These are phyloP conservation scores for Geodia barretti DNA, from an alignment of 37 sponge, comb jelly and placozoan genomes.

Conservation along the genomic window DNA sequence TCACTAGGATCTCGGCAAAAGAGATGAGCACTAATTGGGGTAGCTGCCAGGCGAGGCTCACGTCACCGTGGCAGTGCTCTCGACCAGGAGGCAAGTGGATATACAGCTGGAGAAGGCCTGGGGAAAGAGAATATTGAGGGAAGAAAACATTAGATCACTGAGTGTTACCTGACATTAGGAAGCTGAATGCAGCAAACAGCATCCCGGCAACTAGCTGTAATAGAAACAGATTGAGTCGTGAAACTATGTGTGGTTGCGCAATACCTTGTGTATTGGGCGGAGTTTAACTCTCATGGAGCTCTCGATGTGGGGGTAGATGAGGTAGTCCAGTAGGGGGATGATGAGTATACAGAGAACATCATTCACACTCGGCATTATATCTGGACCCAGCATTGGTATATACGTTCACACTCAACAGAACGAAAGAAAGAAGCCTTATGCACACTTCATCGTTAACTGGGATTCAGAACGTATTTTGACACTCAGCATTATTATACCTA, in stretches of 20 bases:
- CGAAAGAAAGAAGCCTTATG: not conserved
- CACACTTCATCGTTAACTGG: not conserved
- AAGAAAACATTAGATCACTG: not conserved
- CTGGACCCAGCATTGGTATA: no score
- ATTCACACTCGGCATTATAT: constrained; percentile 79
- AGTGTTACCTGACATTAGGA: constrained; percentile 62
- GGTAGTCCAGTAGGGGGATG: constrained; percentile 67
- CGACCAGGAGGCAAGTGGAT: constrained; percentile 10
- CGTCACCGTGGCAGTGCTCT: constrained; percentile 55
- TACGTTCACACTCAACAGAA: no score
- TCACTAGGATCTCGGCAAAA: constrained; percentile 65
- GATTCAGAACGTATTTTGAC: no score
- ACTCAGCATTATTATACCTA: no score
- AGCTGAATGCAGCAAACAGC: constrained; percentile 63
- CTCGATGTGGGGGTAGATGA: constrained; percentile 67
- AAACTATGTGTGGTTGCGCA: not conserved
- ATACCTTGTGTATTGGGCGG: constrained; percentile 63
- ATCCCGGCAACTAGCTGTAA: constrained; percentile 65
- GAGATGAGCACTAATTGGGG: constrained; percentile 72
- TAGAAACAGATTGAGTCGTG: no score
- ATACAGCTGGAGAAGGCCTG: constrained; percentile 63
- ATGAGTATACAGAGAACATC: constrained; percentile 61
- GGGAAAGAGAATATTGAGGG: no score
- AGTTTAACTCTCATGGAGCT: constrained; percentile 43
- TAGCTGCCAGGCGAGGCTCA: constrained; percentile 70